Conservation (phyloP, 2,797 vertebrate species). For the Neopelma chrysocephalum region DNA sequence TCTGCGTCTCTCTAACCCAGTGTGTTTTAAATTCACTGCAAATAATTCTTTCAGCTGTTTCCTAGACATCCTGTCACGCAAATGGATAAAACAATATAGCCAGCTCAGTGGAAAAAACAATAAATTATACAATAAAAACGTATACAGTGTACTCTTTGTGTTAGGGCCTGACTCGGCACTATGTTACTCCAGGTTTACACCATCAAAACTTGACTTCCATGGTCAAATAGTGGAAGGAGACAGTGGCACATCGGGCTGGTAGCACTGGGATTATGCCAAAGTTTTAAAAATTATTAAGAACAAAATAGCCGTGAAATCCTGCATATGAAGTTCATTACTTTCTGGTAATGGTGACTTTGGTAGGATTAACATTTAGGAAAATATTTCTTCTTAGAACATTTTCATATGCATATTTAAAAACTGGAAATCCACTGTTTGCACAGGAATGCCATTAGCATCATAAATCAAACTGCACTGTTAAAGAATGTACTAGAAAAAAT, state of each 20-base stretch:
- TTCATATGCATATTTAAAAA: constrained; percentile 39
- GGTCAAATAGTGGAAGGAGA: not conserved
- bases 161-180: not conserved
- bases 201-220: not conserved
- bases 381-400: constrained; percentile 19
- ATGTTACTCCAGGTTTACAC: not conserved
- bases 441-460: constrained; percentile 26
- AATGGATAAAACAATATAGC: constrained; percentile 72
- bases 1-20: constrained; percentile 48
- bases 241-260: not conserved
- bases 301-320: constrained; percentile 31
- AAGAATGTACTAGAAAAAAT: constrained; percentile 10
- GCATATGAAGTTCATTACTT: constrained; percentile 49
- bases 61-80: constrained; percentile 72
- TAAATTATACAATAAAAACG: constrained; percentile 56
- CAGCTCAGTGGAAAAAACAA: constrained; percentile 64
- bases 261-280: not conserved
- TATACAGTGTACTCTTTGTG: constrained; percentile 46
- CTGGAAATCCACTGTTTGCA: constrained; percentile 19
- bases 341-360: not conserved
- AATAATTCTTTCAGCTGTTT: constrained; percentile 76
- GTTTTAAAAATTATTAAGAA: constrained; percentile 34
- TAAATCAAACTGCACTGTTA: constrained; percentile 28
- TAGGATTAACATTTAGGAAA: constrained; percentile 42
- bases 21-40: constrained; percentile 69